Conservation (phyloP, 2,888 invertebrate genomes). For the Melanostoma mellinum region DNA sequence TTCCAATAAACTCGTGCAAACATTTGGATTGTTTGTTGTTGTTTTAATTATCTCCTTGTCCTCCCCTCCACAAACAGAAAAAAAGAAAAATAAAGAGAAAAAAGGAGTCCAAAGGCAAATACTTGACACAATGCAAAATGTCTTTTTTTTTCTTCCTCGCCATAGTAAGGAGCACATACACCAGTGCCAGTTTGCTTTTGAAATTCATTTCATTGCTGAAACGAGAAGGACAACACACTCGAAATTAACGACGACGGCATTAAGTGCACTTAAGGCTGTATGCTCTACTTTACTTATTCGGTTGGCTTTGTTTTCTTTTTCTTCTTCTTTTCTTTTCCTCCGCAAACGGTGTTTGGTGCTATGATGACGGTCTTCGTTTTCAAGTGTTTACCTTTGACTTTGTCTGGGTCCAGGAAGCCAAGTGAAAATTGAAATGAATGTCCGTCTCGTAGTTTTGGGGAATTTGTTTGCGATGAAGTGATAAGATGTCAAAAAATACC, state of each 20-base stretch:
- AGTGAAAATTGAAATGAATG: conserved; percentile 38
- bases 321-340: neutral
- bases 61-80: conserved; percentile 13
- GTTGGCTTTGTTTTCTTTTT: conserved; percentile 4
- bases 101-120: conserved; percentile 23
- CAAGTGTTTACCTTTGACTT: conserved; percentile 61
- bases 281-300: conserved; percentile 29
- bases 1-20: conserved; percentile 64
- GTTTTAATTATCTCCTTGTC: conserved; percentile 34
- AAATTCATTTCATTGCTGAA: conserved; percentile 54
- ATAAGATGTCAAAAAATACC: neutral
- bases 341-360: neutral
- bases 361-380: conserved; percentile 39
- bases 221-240: conserved; percentile 60
- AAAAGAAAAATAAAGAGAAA: conserved; percentile 1
- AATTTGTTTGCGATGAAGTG: neutral
- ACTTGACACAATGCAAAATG: conserved; percentile 27
- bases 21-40: conserved; percentile 53
- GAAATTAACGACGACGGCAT: conserved; percentile 63
- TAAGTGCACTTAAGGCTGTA: conserved; percentile 56
- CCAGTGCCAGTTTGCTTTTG: conserved; percentile 50
- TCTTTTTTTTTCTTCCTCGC: conserved; percentile 9
- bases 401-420: conserved; percentile 20
- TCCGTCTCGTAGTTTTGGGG: neutral
- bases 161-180: conserved; percentile 4